Evolutionary conservation across 2,888 invertebrate species (phyloP).

Genomic region (Leptopterna dolabrata): DNA sequence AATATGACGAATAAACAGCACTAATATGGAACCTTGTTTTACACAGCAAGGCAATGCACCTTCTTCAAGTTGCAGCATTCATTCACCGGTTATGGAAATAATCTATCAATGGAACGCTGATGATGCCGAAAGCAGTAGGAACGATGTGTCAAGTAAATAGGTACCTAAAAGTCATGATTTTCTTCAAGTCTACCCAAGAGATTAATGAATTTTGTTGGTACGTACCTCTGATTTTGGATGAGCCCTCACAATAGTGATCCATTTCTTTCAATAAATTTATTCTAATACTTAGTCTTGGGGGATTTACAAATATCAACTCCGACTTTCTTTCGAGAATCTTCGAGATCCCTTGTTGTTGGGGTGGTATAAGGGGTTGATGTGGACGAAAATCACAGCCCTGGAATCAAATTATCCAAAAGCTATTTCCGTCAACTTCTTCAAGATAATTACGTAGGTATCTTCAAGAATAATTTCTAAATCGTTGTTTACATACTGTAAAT

Average conservation of each 20-base stretch:
- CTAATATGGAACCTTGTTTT: too few species aligned
- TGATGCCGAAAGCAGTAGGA: too few species aligned
- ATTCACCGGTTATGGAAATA: too few species aligned
- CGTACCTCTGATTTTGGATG: constrained; percentile 20
- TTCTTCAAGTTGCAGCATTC: too few species aligned
- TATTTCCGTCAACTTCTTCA: too few species aligned
- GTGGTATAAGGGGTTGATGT: constrained; percentile 49
- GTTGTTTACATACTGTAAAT: constrained; percentile 69
- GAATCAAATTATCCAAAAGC: neutral
- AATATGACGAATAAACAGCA: too few species aligned
- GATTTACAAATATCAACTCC: constrained; percentile 40
- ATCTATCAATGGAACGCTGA: too few species aligned
- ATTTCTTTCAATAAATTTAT: constrained; percentile 42
- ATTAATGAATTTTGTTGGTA: neutral
- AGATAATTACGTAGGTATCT: too few species aligned
- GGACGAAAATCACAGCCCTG: constrained; percentile 59
- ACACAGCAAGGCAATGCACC: too few species aligned
- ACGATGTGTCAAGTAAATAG: too few species aligned
- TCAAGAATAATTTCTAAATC: too few species aligned
- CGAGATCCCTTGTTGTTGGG: constrained; percentile 18
- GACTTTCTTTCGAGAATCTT: constrained; percentile 35
- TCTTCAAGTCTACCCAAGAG: neutral
- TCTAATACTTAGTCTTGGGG: constrained; percentile 27
- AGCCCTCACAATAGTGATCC: constrained; percentile 28
- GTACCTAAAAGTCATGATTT: too few species aligned